Evolutionary conservation across 2,888 invertebrate genomes (phyloP), one percentile per base, ranked within the genome.

Genomic region (Cloeon dipterum): DNA sequence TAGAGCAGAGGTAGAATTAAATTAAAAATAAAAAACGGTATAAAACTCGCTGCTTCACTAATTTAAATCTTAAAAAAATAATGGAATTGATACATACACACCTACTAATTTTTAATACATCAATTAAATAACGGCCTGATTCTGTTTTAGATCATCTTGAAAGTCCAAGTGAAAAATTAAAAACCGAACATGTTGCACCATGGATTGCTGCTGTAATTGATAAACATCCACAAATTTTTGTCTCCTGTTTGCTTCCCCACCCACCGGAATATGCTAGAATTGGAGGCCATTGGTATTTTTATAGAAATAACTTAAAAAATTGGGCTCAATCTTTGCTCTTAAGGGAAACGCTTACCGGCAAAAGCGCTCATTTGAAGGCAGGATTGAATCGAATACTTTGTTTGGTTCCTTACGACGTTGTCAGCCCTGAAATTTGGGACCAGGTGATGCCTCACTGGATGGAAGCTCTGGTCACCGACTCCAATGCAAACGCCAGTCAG

Each of bases 361-460:
- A 77, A 50, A 86, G 89, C 2, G 78, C 82, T 25, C 91, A 94
- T 52, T 68, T 96, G 16, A 88, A 86, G 56, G 93, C 98, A 53
- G 96, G 94, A 3, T 66, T 96, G 26, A 83, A 88, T 54, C 70
- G 93, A 41, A 62, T 98, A 34, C 86, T 94, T 53, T 94, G 94
- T 52, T 61, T 98, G 42, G 89, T 96, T 21, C 96, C 98, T 0
- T 98, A 98, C 55, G 94, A 96, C 47, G 82, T 98, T 19, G 85
- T 99, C 44, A 86, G 88, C 0, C 76, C 83, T 44, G 86, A 91
- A 50, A 86, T 91, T 39, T 98, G 98, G 98, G 86, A 93, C 53
- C 79, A 79, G 53, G 88, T 98, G 17, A 98, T 98, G 88, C 96
- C 98, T 0, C 81, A 86, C 48, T 98, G 98, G 98, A 79, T 98